Evolutionary conservation across 2,888 invertebrate genomes (phyloP), one percentile per base, ranked within the genome.

Genomic region (Muscina levida): DNA sequence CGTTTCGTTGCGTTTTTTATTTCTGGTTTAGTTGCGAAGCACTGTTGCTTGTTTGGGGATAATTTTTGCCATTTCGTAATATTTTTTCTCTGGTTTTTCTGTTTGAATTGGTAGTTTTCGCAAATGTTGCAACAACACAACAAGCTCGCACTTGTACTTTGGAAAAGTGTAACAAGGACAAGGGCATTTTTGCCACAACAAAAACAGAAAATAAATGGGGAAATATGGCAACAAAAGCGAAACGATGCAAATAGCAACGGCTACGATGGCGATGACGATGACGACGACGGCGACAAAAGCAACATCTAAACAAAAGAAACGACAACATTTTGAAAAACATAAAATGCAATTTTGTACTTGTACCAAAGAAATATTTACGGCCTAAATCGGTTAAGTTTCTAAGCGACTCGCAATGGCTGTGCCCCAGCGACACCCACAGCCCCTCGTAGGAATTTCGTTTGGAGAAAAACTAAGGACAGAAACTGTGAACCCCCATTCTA

Each of bases 321-420:
- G 62, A 62, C 62, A 62, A 22, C 62, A 42, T 42, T 75, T 65
- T 77, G 74, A 77, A 75, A 75, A 81, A 72, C 81, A 72, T 81
- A 74, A 77, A 81, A 77, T 77, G 77, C 77, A 81, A 75, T 81
- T 81, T 81, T 68, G 68, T 81, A 68, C 74, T 72, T 81, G 72
- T 77, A 77, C 74, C 39, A 70, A 73, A 81, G 77, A 74, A 85
- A 86, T 86, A 87, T 87, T 86, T 88, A 86, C 88, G 88, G 87
- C 87, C 87, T 88, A 88, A 87, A 88, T 88, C 88, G 87, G 87
- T 87, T 87, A 87, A 87, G 86, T 86, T 87, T 84, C 37, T 24
- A 42, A 62, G 56, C 72, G 65, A 73, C 72, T 77, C 65, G 53
- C 62, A 79, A 72, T 68, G 19, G 11, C 19, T 42, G 39, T 71